Base-by-base conservation (phyloP, 53 echinoderm and acorn worm species). In the Paracentrotus lividus region DNA sequence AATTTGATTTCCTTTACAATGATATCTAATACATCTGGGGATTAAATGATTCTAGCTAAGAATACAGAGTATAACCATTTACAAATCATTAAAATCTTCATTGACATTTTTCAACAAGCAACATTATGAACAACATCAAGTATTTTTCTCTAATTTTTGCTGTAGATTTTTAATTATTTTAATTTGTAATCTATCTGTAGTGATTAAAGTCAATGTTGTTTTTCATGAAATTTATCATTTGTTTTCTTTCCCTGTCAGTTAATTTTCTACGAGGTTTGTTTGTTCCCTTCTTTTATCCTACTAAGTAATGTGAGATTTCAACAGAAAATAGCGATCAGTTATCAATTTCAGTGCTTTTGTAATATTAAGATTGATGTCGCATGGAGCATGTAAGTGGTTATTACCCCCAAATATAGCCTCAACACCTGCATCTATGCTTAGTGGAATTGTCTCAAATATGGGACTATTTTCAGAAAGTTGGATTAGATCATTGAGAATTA, bases 341-440 rank as follows among this genome's bases (percentile, higher is more conserved):
- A 67, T 67, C 67, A 67, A 31, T 67, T 67, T 67, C 67, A 67
- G 32, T 33, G 67, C 34, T 67, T 67, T 67, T 67, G 33, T 33
- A 67, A 67, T 67, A 32, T 32, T 29, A 33, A 67, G 67, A 67
- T 31, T 67, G 67, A 67, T 67, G 67, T 67, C 33, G 33, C 67
- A 13, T 32, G 32, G 67, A 67, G n/a, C 67, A 32, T 32, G 67
- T 67, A 0, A 67, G 67, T 67, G 67, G n/a, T 67, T 67, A 67
- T 67, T 33, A 67, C 32, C 15, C n/a, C 67, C 16, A 67, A 67
- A 33, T 67, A 34, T 34, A 67, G 67, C 9, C 34, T 15, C 67
- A 67, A 31, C 67, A 67, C 32, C 32, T 67, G 67, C 67, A 31
- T 67, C 33, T 32, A 33, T 12, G 33, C 67, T 67, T 67, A 32